Conservation (phyloP, 1,140 invertebrate species). For the Helicorthomorpha holstii region DNA sequence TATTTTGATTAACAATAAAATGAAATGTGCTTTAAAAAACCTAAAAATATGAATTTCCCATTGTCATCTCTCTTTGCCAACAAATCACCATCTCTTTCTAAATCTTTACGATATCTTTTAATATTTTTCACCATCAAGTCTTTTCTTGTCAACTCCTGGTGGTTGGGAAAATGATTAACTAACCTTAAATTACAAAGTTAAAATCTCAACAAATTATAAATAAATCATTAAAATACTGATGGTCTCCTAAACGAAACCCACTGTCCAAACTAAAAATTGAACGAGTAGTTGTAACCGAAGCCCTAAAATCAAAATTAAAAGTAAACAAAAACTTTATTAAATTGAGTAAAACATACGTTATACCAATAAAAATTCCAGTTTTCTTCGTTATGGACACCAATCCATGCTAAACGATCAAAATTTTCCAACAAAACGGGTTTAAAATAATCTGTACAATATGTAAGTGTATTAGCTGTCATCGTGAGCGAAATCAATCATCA, state of each 20-base stretch:
- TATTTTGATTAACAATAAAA: neutral
- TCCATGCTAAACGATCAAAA: slow-evolving; percentile 84
- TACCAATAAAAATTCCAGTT: slow-evolving; percentile 95
- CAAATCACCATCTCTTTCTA: slow-evolving; percentile 73
- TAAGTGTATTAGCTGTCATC: slow-evolving; percentile 29
- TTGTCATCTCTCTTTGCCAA: slow-evolving; percentile 59
- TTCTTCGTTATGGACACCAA: slow-evolving; percentile 74
- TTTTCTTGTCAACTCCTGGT: slow-evolving; percentile 86
- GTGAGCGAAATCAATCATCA: no score
- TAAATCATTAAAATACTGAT: slow-evolving; percentile 41
- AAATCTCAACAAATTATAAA: slow-evolving; percentile 4
- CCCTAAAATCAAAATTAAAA: slow-evolving; percentile 31
- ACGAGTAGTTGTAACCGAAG: slow-evolving; percentile 70
- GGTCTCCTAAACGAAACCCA: slow-evolving; percentile 77
- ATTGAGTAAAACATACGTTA: slow-evolving; percentile 9
- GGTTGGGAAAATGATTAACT: slow-evolving; percentile 84
- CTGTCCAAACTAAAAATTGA: slow-evolving; percentile 83
- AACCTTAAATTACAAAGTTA: slow-evolving; percentile 29
- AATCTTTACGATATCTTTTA: slow-evolving; percentile 76
- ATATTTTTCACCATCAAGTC: slow-evolving; percentile 92
- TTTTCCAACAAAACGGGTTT: slow-evolving; percentile 89
- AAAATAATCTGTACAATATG: slow-evolving; percentile 81
- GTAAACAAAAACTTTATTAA: slow-evolving; percentile 1
- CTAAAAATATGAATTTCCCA: slow-evolving; percentile 21
- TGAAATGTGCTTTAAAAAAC: neutral